Evolutionary conservation across 1,140 invertebrate species (phyloP).

Genomic region (Calephelis virginiensis): DNA sequence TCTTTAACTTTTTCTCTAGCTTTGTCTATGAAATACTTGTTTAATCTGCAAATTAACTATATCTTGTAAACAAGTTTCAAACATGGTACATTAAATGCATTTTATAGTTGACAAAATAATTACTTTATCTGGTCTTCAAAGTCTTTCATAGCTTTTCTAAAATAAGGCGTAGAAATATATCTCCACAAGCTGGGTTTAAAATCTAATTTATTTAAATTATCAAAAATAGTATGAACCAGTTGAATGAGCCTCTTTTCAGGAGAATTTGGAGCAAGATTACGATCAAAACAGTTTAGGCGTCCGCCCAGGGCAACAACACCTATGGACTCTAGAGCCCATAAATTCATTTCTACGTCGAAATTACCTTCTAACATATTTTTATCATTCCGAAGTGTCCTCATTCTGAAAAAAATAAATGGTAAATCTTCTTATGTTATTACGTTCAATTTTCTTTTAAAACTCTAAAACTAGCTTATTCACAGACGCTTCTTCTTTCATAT

Average conservation of each 20-base stretch:
- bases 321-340: constrained; percentile 85
- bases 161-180: constrained; percentile 79
- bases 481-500: too few species aligned
- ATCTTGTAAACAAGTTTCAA: background rate
- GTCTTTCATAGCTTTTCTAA: constrained; percentile 74
- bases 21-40: constrained; percentile 43
- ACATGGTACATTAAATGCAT: too few species aligned
- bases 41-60: constrained; percentile 32
- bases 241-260: constrained; percentile 80
- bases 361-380: constrained; percentile 76
- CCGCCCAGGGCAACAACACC: constrained; percentile 83
- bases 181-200: constrained; percentile 82
- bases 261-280: constrained; percentile 71
- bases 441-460: too few species aligned
- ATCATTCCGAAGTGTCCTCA: constrained; percentile 74
- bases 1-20: constrained; percentile 39
- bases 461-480: too few species aligned
- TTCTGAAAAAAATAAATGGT: constrained; percentile 51
- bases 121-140: constrained; percentile 42
- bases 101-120: background rate
- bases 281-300: constrained; percentile 82
- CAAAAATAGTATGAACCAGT: constrained; percentile 80
- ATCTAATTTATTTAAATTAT: constrained; percentile 79
- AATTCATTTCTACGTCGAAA: constrained; percentile 82
- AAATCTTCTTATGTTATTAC: too few species aligned